A percentile compares a stretch with the other conserved stretches of the same genome.
These are phyloP conservation scores for Clarias gariepinus DNA, from an alignment of 2,113 vertebrate species.

Conservation along the genomic window DNA sequence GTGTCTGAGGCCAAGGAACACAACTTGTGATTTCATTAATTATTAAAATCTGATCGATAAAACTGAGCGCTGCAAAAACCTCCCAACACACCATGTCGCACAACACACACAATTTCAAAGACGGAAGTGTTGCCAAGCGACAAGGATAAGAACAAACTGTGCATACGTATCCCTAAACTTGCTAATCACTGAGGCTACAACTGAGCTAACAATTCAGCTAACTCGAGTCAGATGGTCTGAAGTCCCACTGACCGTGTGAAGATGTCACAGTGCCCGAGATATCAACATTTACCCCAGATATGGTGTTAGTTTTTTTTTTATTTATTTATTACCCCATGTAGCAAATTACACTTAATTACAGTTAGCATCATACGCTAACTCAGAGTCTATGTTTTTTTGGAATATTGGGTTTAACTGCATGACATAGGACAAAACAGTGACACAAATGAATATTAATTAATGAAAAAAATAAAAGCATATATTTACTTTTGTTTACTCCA, in stretches of 20 bases:
- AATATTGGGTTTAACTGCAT: not conserved
- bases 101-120: not conserved
- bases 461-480: no score
- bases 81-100: no score
- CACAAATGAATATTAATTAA: not conserved
- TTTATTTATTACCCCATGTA: not conserved
- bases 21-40: not conserved
- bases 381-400: not conserved
- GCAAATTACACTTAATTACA: not conserved
- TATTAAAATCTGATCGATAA: not conserved
- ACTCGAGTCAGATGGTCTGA: not conserved
- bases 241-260: not conserved
- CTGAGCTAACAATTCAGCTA: not conserved
- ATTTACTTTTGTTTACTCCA: not conserved
- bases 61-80: not conserved
- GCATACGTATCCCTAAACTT: not conserved
- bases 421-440: not conserved
- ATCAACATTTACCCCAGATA: not conserved
- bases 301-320: not conserved
- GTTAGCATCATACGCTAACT: not conserved
- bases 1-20: not conserved
- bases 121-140: not conserved
- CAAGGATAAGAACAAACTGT: not conserved
- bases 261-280: no score
- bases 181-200: not conserved